Base-by-base conservation (phyloP, 2,888 invertebrate species). In the Pomacea canaliculata region DNA sequence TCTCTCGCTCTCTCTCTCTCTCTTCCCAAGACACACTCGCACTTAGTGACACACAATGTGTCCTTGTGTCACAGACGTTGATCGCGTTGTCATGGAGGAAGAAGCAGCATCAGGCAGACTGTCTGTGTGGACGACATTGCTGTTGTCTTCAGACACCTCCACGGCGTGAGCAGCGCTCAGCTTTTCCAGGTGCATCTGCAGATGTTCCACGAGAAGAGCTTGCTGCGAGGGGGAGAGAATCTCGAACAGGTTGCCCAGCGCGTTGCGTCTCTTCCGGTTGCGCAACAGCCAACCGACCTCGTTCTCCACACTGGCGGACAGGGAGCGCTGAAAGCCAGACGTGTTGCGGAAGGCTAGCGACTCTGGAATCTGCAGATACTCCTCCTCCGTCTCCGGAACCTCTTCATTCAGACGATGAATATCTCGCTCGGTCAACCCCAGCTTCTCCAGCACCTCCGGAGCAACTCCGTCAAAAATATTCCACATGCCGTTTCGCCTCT, bases 391-490 rank as follows among this genome's bases (percentile, higher is more conserved):
- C 16, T 63, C 8, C n/a, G 62, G 68, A 1, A 69, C 74, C 23
- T 59, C 74, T 8, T 49, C 27, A 12, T 48, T 37, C 49, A 69
- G 49, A n/a, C 70, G 63, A 9, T 59, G 69, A 8, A 77, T 60
- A 5, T 65, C 60, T 1, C 73, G 65, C 18, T 69, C 65, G 0
- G 77, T 56, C 48, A 72, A 69, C 10, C 77, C 73, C 46, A 77
- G 70, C 16, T 70, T 49, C 23, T 77, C 73, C 59, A 73, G 73
- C 8, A 77, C 70, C 8, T 71, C 65, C 37, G 69, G 69, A 37
- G 72, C 73, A 37, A 77, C 51, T 23, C 77, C 77, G 23, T 77
- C 77, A 56, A 77, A 77, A 27, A 77, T 77, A 73, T 77, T 77
- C 73, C 73, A 68, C 73, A 73, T 73, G 68, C 77, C 77, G 59